Conservation (phyloP, 2,113 vertebrate genomes). For the Picathartes gymnocephalus region DNA sequence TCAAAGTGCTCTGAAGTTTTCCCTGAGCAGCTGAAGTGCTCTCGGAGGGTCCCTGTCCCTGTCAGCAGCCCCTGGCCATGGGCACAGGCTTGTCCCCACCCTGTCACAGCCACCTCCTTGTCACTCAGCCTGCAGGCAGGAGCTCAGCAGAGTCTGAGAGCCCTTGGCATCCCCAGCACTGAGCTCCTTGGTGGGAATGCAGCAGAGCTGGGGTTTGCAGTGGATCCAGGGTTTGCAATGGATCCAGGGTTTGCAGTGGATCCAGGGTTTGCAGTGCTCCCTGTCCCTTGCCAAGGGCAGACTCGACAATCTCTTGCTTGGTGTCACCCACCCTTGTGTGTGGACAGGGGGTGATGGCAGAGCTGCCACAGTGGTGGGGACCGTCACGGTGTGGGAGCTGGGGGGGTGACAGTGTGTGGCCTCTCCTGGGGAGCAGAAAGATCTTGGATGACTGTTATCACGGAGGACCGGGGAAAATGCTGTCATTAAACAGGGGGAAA, state of each 20-base stretch:
- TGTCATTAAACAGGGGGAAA: background rate
- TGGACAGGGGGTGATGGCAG: background rate
- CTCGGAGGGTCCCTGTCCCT: background rate
- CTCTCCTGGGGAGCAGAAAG: too few relatives aligned
- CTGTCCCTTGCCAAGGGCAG: background rate
- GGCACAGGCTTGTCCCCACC: background rate
- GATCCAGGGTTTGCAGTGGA: too few relatives aligned
- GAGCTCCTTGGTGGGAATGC: background rate
- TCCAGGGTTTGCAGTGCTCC: fast-evolving
- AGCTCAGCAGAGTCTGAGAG: fast-evolving
- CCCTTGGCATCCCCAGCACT: fast-evolving
- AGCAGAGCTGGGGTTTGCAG: background rate
- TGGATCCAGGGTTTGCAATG: too few relatives aligned
- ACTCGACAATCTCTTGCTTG: fast-evolving
- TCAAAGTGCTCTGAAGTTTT: background rate
- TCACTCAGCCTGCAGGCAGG: fast-evolving
- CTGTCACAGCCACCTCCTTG: background rate
- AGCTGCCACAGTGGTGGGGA: fast-evolving
- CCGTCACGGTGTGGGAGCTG: background rate
- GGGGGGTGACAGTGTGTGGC: fast-evolving
- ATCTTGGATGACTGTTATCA: background rate
- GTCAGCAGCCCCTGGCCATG: background rate
- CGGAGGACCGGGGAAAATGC: fast-evolving
- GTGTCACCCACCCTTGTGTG: fast-evolving
- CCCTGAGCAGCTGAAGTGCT: background rate